phyloP scores from a whole-genome alignment of 2,797 vertebrate species.

The Picus viridis region DNA sequence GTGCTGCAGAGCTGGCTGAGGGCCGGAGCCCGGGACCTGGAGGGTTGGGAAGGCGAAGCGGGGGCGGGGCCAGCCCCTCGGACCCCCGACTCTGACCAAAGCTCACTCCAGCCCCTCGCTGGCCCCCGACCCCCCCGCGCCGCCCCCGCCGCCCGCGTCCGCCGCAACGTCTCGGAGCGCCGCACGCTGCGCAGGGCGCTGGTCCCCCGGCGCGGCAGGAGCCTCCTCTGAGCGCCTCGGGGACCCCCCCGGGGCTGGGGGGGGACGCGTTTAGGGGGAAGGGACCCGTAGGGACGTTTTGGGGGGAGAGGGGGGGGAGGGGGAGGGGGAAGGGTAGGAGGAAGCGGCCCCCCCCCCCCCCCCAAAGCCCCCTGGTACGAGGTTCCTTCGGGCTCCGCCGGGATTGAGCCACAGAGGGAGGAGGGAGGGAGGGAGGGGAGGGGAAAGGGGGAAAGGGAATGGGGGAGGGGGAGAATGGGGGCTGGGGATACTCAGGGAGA shows the following conservation, averaged over 20 bases:
- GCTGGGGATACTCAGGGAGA: neutral
- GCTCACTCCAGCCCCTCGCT: conserved; percentile 91
- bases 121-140: conserved; percentile 76
- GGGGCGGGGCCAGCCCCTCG: conserved; percentile 33
- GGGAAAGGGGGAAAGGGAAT: too few species aligned
- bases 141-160: conserved; percentile 67
- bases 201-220: conserved; percentile 83
- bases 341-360: too few species aligned
- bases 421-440: too few species aligned
- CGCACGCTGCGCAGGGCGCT: conserved; percentile 84
- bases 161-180: conserved; percentile 89
- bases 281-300: too few species aligned
- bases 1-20: conserved; percentile 81
- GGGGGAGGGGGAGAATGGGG: too few species aligned
- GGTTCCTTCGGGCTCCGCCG: too few species aligned
- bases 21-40: conserved; percentile 64
- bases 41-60: conserved; percentile 79
- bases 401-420: too few species aligned
- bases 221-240: conserved; percentile 74
- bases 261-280: too few species aligned
- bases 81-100: conserved; percentile 78
- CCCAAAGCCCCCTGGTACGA: too few species aligned
- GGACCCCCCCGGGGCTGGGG: neutral
- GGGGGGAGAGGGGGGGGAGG: too few species aligned
- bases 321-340: too few species aligned